Base-by-base conservation (phyloP, 2,797 vertebrate species). In the Microctenopoma steveboyesi region DNA sequence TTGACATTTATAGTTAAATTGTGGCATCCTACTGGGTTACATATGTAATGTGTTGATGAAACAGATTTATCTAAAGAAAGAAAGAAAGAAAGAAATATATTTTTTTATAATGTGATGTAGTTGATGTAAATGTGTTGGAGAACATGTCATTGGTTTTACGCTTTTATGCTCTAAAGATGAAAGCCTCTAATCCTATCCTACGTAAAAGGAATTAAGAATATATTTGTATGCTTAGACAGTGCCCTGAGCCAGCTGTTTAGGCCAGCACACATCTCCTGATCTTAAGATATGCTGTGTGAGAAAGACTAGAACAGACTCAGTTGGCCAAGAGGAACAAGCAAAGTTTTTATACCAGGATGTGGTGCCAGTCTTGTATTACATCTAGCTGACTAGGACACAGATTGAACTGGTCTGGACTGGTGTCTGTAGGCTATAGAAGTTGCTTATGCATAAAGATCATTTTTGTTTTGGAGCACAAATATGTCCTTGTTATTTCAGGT, bases 331-430 rank as follows among this genome's bases (percentile, higher is more conserved):
- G 5, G 27, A 51, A 39, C 2, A 2, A 57, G 27, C 18, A 37
- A 22, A 9, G 18, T 27, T 30, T 40, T 72, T 77, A 66, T 58
- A 30, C 0, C 4, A n/a, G 18, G 13, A 40, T 40, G 56, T 52
- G 64, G 65, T 12, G 7, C 50, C 58, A 50, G 84, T 76, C 71
- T 93, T 85, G 7, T 64, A 46, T 93, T 90, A 81, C 74, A 43
- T 49, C 43, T 7, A 3, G 4, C 71, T 69, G 57, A 79, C 47
- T 30, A 25, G 22, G 54, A 12, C 43, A 65, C 35, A 59, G 16
- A 64, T 46, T 76, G 50, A 67, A 69, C 66, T 18, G n/a, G 75
- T 74, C 45, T 73, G 14, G 47, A 74, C 77, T 69, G 35, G 57
- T 54, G 46, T 39, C 47, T 50, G 37, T 1, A 35, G 28, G 15